A percentile compares a stretch with the other conserved stretches of the same genome.
Evolutionary conservation across 2,797 vertebrate genomes (phyloP).

Genomic region (Kryptopterus vitreolus): DNA sequence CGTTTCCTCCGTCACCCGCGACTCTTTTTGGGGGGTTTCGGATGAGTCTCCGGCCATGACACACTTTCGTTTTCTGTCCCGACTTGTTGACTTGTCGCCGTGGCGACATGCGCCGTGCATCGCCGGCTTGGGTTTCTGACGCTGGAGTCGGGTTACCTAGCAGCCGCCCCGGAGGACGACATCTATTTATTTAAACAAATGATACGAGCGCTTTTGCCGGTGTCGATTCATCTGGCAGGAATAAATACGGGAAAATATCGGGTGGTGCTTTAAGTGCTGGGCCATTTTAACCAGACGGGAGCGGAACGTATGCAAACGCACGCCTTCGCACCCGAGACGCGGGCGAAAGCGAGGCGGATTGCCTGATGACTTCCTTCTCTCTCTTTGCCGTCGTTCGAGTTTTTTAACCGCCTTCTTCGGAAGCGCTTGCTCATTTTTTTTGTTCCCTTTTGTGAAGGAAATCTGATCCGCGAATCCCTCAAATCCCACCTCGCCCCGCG

Average conservation of each 20-base stretch:
- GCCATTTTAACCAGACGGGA: neutral
- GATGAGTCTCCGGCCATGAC: conserved; percentile 49
- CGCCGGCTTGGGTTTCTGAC: conserved; percentile 72
- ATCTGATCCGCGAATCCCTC: neutral
- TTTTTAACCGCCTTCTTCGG: no score
- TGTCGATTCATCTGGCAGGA: neutral
- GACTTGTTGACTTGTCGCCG: conserved; percentile 67
- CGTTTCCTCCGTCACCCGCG: conserved; percentile 21
- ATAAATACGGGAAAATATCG: neutral
- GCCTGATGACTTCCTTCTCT: no score
- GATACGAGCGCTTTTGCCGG: neutral
- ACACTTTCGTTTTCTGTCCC: conserved; percentile 43
- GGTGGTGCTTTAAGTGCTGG: neutral
- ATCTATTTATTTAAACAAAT: conserved; percentile 27
- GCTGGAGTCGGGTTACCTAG: conserved; percentile 67
- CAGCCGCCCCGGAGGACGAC: conserved; percentile 23
- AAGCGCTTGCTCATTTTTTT: no score
- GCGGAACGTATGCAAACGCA: neutral
- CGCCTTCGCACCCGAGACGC: neutral
- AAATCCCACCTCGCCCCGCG: neutral
- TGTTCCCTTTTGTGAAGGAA: neutral
- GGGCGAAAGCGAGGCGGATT: neutral
- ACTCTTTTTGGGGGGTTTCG: conserved; percentile 36
- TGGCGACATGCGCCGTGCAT: conserved; percentile 63
- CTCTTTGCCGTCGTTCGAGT: no score